Percentiles rank a stretch among this genome's conserved stretches.
phyloP scores from a whole-genome alignment of 2,888 invertebrate genomes.

The Folsomia candida region DNA sequence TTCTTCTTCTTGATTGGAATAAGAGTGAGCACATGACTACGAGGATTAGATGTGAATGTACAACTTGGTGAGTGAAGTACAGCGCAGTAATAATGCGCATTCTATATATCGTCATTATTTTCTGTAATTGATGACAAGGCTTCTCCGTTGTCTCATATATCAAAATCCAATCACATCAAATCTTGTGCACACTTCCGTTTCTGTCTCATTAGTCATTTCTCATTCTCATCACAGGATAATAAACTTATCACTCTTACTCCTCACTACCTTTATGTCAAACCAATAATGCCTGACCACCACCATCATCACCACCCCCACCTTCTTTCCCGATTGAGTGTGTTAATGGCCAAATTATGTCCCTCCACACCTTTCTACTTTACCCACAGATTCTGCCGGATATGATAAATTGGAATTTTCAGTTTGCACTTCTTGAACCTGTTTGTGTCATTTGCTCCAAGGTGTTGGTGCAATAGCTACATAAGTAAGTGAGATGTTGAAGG shows the following conservation, averaged over 20 bases:
- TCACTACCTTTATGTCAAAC: not conserved
- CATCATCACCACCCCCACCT: not conserved
- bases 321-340: not conserved
- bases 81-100: too few species aligned
- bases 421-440: too few species aligned
- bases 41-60: not conserved
- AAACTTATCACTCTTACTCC: too few species aligned
- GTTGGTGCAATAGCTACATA: too few species aligned
- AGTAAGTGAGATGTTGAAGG: too few species aligned
- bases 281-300: not conserved
- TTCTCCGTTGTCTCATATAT: constrained; percentile 5
- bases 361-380: not conserved
- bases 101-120: too few species aligned
- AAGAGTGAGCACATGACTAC: not conserved
- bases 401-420: too few species aligned
- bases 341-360: not conserved
- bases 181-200: constrained; percentile 10
- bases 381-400: too few species aligned
- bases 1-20: not conserved
- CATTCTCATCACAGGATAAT: too few species aligned
- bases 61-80: too few species aligned
- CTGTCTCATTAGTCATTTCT: constrained; percentile 9
- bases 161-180: constrained; percentile 7
- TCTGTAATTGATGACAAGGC: constrained; percentile 7
- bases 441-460: too few species aligned